Conservation (phyloP, 1,140 invertebrate species). For the Anadara kagoshimensis region DNA sequence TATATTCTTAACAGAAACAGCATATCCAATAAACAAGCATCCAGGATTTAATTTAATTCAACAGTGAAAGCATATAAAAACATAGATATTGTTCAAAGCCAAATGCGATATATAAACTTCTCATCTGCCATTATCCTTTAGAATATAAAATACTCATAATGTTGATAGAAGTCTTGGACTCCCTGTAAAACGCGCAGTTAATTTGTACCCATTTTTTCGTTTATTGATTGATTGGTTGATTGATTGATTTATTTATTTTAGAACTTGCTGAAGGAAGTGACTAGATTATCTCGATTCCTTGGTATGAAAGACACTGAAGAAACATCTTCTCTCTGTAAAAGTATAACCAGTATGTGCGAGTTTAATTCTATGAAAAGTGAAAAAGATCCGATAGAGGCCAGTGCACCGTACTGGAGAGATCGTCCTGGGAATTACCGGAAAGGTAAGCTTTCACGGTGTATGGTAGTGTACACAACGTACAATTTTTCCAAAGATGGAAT, state of each 20-base stretch:
- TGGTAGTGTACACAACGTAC: too few relatives aligned
- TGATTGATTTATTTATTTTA: not conserved
- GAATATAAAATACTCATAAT: too few relatives aligned
- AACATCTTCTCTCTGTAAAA: conserved; percentile 1
- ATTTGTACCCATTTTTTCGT: too few relatives aligned
- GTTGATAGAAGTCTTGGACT: not conserved
- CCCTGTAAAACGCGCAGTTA: not conserved
- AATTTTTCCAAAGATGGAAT: too few relatives aligned
- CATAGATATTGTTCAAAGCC: too few relatives aligned
- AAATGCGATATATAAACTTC: too few relatives aligned
- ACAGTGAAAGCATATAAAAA: too few relatives aligned
- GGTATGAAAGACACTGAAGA: conserved; percentile 16
- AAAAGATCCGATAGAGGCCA: conserved; percentile 30
- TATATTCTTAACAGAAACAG: too few relatives aligned
- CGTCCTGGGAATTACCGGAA: conserved; percentile 38
- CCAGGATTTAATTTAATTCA: too few relatives aligned
- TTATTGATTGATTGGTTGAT: too few relatives aligned
- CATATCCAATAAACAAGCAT: too few relatives aligned
- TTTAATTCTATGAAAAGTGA: conserved; percentile 46
- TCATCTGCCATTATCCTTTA: too few relatives aligned
- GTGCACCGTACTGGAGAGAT: conserved; percentile 22
- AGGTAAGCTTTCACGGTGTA: conserved; percentile 14
- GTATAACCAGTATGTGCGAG: conserved; percentile 37
- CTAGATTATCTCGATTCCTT: conserved; percentile 38
- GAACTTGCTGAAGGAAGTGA: conserved; percentile 25